These are phyloP conservation scores for Mesodorylaimus sp. DNA, from an alignment of 2,888 invertebrate species.

Conservation along the genomic window DNA sequence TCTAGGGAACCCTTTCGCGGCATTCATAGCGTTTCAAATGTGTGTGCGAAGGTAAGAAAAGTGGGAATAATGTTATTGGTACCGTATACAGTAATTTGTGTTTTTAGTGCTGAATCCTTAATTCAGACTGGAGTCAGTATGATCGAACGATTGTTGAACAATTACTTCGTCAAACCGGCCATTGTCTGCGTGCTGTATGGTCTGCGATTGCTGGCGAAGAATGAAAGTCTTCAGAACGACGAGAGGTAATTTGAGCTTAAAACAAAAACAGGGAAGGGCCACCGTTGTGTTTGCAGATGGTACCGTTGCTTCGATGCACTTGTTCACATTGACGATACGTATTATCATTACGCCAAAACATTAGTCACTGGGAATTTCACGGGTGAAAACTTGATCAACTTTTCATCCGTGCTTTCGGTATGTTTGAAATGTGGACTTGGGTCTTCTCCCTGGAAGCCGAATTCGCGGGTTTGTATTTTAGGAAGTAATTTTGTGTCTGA, in stretches of 20 bases:
- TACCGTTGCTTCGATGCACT: background rate
- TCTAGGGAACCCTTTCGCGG: too few species aligned
- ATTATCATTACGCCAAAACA: background rate
- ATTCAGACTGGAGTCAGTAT: background rate
- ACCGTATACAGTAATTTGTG: background rate
- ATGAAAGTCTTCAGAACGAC: background rate
- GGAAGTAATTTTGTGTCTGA: too few species aligned
- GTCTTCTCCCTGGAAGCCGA: too few species aligned
- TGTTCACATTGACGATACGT: background rate
- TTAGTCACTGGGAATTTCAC: background rate
- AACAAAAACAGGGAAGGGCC: too few species aligned
- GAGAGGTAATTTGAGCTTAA: background rate
- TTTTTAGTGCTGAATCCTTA: background rate
- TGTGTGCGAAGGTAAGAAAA: too few species aligned
- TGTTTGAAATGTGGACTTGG: too few species aligned
- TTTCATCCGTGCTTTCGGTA: background rate
- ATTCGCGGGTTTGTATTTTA: too few species aligned
- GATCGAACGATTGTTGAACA: background rate
- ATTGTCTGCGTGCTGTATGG: background rate
- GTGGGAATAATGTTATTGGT: too few species aligned
- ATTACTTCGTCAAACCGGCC: background rate
- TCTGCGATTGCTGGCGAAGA: background rate
- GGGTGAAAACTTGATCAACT: background rate
- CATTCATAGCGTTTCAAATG: too few species aligned
- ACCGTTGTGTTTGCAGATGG: background rate